Evolutionary conservation across 2,888 invertebrate genomes (phyloP).

Genomic region (Anticlea derivata): DNA sequence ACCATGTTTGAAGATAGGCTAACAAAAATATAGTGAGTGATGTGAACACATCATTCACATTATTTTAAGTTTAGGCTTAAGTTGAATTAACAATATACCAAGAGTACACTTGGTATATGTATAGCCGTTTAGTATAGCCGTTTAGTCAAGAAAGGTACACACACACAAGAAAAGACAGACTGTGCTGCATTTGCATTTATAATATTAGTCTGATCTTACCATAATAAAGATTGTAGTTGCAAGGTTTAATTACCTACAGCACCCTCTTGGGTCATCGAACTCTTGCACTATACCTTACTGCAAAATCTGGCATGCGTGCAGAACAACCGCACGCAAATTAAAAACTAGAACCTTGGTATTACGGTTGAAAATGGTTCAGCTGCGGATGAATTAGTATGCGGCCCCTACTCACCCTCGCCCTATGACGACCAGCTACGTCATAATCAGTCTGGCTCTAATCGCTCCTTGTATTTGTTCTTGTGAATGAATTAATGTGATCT

Average conservation of each 20-base stretch:
- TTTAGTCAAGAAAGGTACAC: too few relatives aligned
- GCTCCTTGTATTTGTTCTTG: constrained; percentile 54
- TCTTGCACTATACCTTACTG: constrained; percentile 41
- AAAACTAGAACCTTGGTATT: rapidly evolving
- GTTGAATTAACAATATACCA: too few relatives aligned
- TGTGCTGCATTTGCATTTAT: too few relatives aligned
- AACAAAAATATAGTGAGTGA: too few relatives aligned
- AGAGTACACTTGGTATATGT: too few relatives aligned
- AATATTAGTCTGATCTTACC: too few relatives aligned
- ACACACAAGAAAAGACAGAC: too few relatives aligned
- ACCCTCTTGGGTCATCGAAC: constrained; percentile 45
- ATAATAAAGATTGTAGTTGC: not conserved
- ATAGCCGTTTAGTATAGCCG: too few relatives aligned
- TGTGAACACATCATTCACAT: too few relatives aligned
- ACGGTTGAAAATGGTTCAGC: constrained; percentile 32
- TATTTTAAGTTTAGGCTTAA: too few relatives aligned
- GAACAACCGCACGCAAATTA: not conserved
- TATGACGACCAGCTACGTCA: constrained; percentile 46
- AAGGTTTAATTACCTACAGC: constrained; percentile 17
- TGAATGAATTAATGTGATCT: constrained; percentile 39
- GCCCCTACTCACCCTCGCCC: constrained; percentile 61
- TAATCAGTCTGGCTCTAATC: constrained; percentile 73
- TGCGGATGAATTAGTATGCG: constrained; percentile 22
- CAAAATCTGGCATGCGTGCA: constrained; percentile 44
- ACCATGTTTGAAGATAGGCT: too few relatives aligned